A percentile compares a stretch with the other conserved stretches of the same genome.
These are phyloP conservation scores for Drosophila recens DNA, from an alignment of 2,888 invertebrate genomes.

Conservation along the genomic window DNA sequence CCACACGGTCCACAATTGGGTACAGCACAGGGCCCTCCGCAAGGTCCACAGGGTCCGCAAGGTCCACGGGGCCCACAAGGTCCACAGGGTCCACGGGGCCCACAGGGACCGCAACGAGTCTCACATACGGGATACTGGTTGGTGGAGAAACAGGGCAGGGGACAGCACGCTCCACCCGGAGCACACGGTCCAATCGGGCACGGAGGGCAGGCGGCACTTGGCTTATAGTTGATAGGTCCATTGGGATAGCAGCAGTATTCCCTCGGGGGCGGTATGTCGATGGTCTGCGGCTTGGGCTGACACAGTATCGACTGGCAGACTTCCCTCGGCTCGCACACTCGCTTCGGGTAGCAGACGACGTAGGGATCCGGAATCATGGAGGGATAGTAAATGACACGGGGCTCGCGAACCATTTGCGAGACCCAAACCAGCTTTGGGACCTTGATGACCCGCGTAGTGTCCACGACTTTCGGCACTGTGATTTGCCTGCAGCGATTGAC, in stretches of 20 bases:
- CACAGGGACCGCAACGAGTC: slow-evolving; percentile 6
- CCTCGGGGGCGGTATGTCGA: slow-evolving; percentile 9
- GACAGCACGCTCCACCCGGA: slow-evolving; percentile 5
- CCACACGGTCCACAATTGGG: slow-evolving; percentile 11
- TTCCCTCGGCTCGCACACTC: slow-evolving; percentile 9
- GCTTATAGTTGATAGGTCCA: slow-evolving; percentile 6
- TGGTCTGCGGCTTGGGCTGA: slow-evolving; percentile 8
- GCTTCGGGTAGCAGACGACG: slow-evolving; percentile 17
- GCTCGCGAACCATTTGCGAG: slow-evolving; percentile 15
- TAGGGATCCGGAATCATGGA: slow-evolving; percentile 11
- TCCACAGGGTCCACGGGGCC: neutral
- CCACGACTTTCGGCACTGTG: slow-evolving; percentile 7
- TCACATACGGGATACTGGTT: slow-evolving; percentile 13
- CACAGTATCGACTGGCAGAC: slow-evolving; percentile 10
- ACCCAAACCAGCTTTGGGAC: slow-evolving; percentile 11
- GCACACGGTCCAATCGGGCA: slow-evolving; percentile 12
- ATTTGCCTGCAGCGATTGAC: slow-evolving; percentile 10
- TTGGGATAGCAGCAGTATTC: slow-evolving; percentile 14
- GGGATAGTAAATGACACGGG: slow-evolving; percentile 4
- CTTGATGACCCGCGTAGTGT: slow-evolving; percentile 6
- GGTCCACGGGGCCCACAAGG: neutral
- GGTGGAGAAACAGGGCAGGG: slow-evolving; percentile 11
- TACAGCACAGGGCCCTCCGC: slow-evolving; percentile 5
- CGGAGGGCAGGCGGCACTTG: slow-evolving; percentile 8
- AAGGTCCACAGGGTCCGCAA: slow-evolving; percentile 2